phyloP scores from a whole-genome alignment of 2,113 vertebrate species.

The Aegypius monachus region DNA sequence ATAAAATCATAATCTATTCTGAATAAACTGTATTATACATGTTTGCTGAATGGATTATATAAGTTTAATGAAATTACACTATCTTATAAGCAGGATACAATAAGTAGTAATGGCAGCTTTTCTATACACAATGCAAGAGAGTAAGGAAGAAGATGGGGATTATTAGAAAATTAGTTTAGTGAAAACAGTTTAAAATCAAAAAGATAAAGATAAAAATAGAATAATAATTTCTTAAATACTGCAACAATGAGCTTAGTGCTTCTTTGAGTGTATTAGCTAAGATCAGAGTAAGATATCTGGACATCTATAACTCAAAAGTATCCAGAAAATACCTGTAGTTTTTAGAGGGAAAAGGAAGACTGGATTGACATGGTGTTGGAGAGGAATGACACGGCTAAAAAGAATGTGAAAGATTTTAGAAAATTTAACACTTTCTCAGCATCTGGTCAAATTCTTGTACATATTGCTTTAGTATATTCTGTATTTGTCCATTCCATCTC shows the following conservation, averaged over 20 bases:
- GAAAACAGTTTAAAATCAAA: constrained; percentile 20
- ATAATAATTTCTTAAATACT: constrained; percentile 23
- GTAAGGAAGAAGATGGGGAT: constrained; percentile 27
- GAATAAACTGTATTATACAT: constrained; percentile 32
- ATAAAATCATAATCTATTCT: constrained; percentile 56
- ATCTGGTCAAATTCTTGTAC: constrained; percentile 10
- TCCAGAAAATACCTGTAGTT: not conserved
- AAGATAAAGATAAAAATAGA: constrained; percentile 43
- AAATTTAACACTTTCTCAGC: not conserved
- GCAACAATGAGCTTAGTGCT: not conserved
- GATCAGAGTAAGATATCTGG: not conserved
- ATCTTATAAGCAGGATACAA: constrained; percentile 54
- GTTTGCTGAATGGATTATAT: constrained; percentile 54
- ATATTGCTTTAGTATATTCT: not conserved
- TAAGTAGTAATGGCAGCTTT: constrained; percentile 59
- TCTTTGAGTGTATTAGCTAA: not conserved
- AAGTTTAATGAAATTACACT: constrained; percentile 57
- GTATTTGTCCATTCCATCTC: constrained; percentile 40
- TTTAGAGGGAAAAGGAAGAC: not conserved
- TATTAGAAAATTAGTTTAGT: constrained; percentile 52
- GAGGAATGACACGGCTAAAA: not conserved
- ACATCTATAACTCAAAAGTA: not conserved
- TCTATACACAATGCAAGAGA: not conserved
- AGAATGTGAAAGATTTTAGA: not conserved
- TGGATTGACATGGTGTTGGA: not conserved